Evolutionary conservation across 2,113 vertebrate species (phyloP).

Genomic region (human (Homo sapiens)): GRCh38 chr4:16114501-16115000

Average conservation of each 20-base stretch:
- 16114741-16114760: neutral
- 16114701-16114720: neutral
- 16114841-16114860: no score
- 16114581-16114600: neutral
- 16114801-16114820: neutral
- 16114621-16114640: neutral
- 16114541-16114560: neutral
- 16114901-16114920: neutral
- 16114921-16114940: no score
- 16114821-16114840: neutral
- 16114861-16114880: fast-evolving
- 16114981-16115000: fast-evolving
- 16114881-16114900: neutral
- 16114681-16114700: neutral
- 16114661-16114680: neutral
- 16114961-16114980: neutral
- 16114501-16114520: neutral
- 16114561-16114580: fast-evolving
- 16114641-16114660: neutral
- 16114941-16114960: no score
- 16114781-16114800: neutral
- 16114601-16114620: neutral
- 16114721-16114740: neutral
- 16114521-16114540: neutral
- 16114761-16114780: neutral